Evolutionary conservation across 2,888 invertebrate species (phyloP).

Genomic region (Thymelicus sylvestris): DNA sequence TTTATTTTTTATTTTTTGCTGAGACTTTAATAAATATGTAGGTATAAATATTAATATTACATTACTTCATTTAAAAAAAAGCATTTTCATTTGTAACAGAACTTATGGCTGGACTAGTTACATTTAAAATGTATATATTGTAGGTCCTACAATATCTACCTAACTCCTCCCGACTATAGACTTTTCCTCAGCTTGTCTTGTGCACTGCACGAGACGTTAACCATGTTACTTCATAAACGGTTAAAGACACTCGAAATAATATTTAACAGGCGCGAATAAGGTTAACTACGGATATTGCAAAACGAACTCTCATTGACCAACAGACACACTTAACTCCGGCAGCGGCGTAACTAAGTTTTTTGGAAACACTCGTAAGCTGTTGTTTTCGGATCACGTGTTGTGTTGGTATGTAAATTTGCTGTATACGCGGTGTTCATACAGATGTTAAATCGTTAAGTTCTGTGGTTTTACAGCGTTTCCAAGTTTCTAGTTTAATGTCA

Average conservation of each 20-base stretch:
- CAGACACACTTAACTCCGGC: slow-evolving; percentile 34
- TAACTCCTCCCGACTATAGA: too few species aligned
- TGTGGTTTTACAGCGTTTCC: slow-evolving; percentile 48
- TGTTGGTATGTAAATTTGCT: slow-evolving; percentile 62
- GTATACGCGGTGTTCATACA: slow-evolving; percentile 62
- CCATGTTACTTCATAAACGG: slow-evolving; percentile 38
- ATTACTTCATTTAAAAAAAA: too few species aligned
- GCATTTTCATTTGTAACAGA: too few species aligned
- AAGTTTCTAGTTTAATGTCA: slow-evolving; percentile 30
- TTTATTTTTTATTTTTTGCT: too few species aligned
- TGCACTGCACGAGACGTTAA: slow-evolving; percentile 5
- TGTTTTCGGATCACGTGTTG: slow-evolving; percentile 65
- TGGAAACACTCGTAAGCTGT: slow-evolving; percentile 44
- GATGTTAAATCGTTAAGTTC: slow-evolving; percentile 45
- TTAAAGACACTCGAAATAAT: slow-evolving; percentile 42
- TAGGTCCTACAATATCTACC: too few species aligned
- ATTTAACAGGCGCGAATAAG: slow-evolving; percentile 42
- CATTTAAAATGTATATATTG: too few species aligned
- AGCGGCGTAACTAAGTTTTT: slow-evolving; percentile 43
- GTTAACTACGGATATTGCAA: slow-evolving; percentile 45
- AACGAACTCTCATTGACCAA: slow-evolving; percentile 39
- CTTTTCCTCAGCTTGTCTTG: background rate
- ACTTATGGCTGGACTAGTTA: too few species aligned
- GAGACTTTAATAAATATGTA: too few species aligned
- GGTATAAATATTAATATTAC: too few species aligned